Conservation (phyloP, 2,888 invertebrate genomes). For the Teleogryllus oceanicus region DNA sequence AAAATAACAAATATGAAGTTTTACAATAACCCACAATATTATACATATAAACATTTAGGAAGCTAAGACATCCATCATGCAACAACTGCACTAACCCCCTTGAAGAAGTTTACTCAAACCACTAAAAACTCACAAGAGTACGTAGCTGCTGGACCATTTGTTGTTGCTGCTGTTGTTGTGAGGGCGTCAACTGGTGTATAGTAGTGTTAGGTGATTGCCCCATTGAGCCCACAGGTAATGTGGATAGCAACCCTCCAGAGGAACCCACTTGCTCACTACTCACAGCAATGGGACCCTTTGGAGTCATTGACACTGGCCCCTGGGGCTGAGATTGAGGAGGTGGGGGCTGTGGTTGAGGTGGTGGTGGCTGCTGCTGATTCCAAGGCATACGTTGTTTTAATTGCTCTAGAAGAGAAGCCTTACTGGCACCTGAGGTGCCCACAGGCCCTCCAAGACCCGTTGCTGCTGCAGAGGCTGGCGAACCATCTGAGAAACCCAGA, state of each 20-base stretch:
- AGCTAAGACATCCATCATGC: no score
- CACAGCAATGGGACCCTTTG: neutral
- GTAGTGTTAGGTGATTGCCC: no score
- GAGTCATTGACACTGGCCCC: neutral
- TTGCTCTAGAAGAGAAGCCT: slow-evolving; percentile 69
- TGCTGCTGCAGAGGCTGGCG: slow-evolving; percentile 25
- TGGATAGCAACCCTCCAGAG: neutral
- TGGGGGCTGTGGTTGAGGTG: slow-evolving; percentile 33
- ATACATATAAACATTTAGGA: no score
- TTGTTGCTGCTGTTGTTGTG: slow-evolving; percentile 22
- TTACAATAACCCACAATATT: no score
- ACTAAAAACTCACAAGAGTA: neutral
- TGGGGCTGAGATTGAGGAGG: neutral
- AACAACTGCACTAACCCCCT: no score
- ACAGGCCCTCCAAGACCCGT: neutral
- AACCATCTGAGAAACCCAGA: slow-evolving; percentile 42
- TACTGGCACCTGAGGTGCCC: slow-evolving; percentile 25
- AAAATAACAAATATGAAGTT: no score
- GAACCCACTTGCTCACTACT: neutral
- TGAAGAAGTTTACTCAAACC: no score
- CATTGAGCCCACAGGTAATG: neutral
- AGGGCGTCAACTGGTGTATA: neutral
- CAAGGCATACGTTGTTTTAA: slow-evolving; percentile 76
- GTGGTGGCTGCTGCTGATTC: slow-evolving; percentile 52
- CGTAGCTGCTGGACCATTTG: neutral